These are phyloP conservation scores for Neolamprologus modestus DNA, from an alignment of 2,113 vertebrate genomes.

Conservation along the genomic window DNA sequence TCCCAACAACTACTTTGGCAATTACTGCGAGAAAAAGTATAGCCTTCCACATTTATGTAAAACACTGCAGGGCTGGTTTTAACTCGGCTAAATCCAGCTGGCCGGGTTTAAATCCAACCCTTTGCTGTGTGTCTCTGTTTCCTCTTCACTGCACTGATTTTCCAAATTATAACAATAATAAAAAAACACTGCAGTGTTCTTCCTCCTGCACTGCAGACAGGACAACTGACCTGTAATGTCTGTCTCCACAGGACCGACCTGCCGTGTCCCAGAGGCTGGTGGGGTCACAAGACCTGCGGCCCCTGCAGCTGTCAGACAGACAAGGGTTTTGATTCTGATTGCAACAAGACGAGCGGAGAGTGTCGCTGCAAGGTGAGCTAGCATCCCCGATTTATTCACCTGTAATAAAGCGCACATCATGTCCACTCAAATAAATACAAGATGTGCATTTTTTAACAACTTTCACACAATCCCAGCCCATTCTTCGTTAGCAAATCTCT, in stretches of 20 bases:
- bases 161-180: background rate
- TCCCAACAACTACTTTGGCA: conserved; percentile 80
- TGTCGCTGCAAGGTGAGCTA: conserved; percentile 87
- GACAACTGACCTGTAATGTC: background rate
- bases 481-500: background rate
- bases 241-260: conserved; percentile 74
- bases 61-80: background rate
- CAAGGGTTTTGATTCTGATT: conserved; percentile 88
- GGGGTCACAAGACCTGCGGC: conserved; percentile 90
- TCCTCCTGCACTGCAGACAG: background rate
- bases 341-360: conserved; percentile 90
- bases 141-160: background rate
- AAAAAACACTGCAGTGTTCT: background rate
- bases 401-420: background rate
- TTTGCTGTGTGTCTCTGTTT: background rate
- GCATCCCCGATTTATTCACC: background rate
- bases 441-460: background rate
- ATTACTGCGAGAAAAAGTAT: conserved; percentile 91
- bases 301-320: conserved; percentile 83
- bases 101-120: background rate
- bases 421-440: background rate
- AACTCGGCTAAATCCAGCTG: background rate
- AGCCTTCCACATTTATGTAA: background rate
- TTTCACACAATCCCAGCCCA: background rate
- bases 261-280: conserved; percentile 91